Conservation (phyloP, 2,113 vertebrate genomes). For the Gymnocephalus cernua region DNA sequence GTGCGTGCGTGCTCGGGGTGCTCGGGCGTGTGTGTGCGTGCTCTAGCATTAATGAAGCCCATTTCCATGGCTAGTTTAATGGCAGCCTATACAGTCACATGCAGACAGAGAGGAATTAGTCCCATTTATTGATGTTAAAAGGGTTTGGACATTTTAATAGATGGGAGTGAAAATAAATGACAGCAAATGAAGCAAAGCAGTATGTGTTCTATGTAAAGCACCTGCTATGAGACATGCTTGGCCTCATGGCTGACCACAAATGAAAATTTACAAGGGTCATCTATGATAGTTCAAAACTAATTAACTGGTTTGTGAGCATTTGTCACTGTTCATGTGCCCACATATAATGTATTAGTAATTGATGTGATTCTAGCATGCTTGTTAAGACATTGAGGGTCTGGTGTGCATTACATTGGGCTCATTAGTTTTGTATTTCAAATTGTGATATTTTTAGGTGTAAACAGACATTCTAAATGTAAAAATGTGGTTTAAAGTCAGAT, state of each 20-base stretch:
- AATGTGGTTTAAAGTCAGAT: background rate
- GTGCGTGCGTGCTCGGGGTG: background rate
- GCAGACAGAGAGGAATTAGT: slow-evolving; percentile 71
- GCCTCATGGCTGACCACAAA: slow-evolving; percentile 34
- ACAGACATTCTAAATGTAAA: too few species aligned
- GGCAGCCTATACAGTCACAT: slow-evolving; percentile 59
- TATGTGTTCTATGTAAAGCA: slow-evolving; percentile 45
- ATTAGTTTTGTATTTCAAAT: background rate
- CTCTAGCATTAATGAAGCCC: slow-evolving; percentile 68
- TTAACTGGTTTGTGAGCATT: slow-evolving; percentile 40
- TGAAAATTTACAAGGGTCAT: slow-evolving; percentile 30
- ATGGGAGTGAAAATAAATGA: slow-evolving; percentile 70
- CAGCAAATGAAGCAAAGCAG: slow-evolving; percentile 60
- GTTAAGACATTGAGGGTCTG: background rate
- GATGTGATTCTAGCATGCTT: slow-evolving; percentile 7
- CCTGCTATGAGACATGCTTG: slow-evolving; percentile 28
- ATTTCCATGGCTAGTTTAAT: slow-evolving; percentile 72
- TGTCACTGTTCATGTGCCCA: slow-evolving; percentile 29
- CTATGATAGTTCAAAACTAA: slow-evolving; percentile 32
- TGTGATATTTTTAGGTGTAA: background rate
- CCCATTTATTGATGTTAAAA: slow-evolving; percentile 76
- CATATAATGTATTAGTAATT: slow-evolving; percentile 1
- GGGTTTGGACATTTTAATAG: slow-evolving; percentile 75
- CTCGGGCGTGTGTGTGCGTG: slow-evolving; percentile 12
- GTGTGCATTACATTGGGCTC: background rate